A percentile compares a stretch with the other conserved stretches of the same genome.
Evolutionary conservation across 2,888 invertebrate genomes (phyloP).

Genomic region (Melanotus villosus): DNA sequence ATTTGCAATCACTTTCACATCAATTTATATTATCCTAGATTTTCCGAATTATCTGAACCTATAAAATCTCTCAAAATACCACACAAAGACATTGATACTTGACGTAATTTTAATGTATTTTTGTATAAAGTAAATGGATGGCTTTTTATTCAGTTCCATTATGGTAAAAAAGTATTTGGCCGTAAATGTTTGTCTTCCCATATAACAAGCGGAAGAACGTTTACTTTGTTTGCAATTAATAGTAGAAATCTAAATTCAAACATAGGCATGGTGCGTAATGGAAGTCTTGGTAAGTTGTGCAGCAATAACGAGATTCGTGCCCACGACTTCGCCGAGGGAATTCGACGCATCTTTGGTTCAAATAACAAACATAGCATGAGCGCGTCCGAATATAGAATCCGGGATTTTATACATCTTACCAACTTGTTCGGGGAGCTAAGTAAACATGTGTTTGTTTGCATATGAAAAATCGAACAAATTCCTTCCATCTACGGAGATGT

Average conservation of each 20-base stretch:
- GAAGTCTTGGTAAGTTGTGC: conserved; percentile 25
- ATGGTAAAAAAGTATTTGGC: background rate
- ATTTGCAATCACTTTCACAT: no score
- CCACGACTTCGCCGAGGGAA: conserved; percentile 57
- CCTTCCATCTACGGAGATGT: conserved; percentile 51
- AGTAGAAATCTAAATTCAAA: conserved; percentile 17
- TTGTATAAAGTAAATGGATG: no score
- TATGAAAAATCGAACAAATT: conserved; percentile 61
- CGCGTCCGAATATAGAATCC: conserved; percentile 62
- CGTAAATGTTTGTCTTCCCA: background rate
- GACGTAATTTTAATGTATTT: no score
- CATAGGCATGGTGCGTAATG: conserved; percentile 14
- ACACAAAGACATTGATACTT: no score
- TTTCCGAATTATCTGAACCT: no score
- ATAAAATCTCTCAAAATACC: no score
- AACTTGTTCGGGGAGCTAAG: conserved; percentile 61
- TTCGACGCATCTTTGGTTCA: conserved; percentile 61
- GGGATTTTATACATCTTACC: conserved; percentile 61
- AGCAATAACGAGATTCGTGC: conserved; percentile 62
- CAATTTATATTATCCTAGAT: no score
- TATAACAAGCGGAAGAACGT: background rate
- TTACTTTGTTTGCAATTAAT: conserved; percentile 15
- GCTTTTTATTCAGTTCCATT: background rate
- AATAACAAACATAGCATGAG: conserved; percentile 61
- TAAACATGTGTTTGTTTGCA: conserved; percentile 63